phyloP scores from a whole-genome alignment of 92 coral and sea anemone species.

The Actinostola sp. region DNA sequence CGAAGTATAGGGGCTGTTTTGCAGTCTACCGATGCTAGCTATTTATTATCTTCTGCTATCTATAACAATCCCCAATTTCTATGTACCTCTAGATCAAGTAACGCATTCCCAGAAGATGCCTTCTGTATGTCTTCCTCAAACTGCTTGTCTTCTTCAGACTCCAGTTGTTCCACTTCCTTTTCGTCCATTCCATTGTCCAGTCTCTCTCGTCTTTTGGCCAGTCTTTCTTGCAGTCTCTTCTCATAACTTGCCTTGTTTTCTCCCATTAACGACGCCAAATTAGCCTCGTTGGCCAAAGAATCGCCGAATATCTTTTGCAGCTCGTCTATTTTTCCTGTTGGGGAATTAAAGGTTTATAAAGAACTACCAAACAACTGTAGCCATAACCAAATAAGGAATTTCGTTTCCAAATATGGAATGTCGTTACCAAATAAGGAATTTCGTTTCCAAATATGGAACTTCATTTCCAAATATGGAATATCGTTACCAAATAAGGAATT shows the following conservation, averaged over 20 bases:
- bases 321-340: slow-evolving; percentile 84
- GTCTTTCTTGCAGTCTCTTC: slow-evolving; percentile 71
- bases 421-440: no score
- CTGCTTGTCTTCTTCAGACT: slow-evolving; percentile 83
- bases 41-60: no score
- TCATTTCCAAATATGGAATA: no score
- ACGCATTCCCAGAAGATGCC: slow-evolving; percentile 77
- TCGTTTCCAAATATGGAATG: no score
- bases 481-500: no score
- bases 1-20: no score
- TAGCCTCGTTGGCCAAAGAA: slow-evolving; percentile 68
- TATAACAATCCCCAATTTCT: not conserved
- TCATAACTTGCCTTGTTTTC: slow-evolving; percentile 80
- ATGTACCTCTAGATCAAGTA: slow-evolving; percentile 78
- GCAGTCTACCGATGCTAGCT: no score
- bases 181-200: slow-evolving; percentile 78
- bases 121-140: slow-evolving; percentile 74
- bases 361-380: not conserved
- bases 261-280: slow-evolving; percentile 79
- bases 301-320: slow-evolving; percentile 85
- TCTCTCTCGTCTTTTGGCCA: slow-evolving; percentile 77
- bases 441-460: no score
- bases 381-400: no score
- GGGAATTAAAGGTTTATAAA: not conserved
- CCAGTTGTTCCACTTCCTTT: slow-evolving; percentile 76